Base-by-base conservation (phyloP, 2,888 invertebrate genomes). In the Drosophila cognata region DNA sequence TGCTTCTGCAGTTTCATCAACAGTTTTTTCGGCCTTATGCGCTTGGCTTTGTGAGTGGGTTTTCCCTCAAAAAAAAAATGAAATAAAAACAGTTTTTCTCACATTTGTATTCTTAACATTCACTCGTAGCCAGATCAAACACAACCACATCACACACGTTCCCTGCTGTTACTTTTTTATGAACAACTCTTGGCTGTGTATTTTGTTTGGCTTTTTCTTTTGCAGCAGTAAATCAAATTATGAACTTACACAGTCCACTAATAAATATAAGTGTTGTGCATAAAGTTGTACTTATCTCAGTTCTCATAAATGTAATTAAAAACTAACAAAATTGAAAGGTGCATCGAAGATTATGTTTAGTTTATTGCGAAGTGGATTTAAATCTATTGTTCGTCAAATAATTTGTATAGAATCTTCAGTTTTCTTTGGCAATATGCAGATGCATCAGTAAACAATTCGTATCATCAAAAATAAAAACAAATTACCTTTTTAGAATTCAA, bases 401-500 rank as follows among this genome's bases (percentile, higher is more conserved):
- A 36, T 36, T n/a, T 52, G 7, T 29, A 35, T 25, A 7, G 21
- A 41, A 50, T 68, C 11, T 31, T 43, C 16, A 31, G 41, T 31
- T 13, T 29, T 51, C 28, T 18, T 38, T 13, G 21, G 18, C 33
- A 31, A 50, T 28, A 51, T 51, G 55, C 36, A 57, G 35, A 38
- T 61, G 58, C 64, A 48, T 48, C 41, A 36, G 53, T 46, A 43
- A 61, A 63, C 69, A 67, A 76, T 67, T 64, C 58, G 53, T 50
- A 38, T 28, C 64, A 65, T 75, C 21, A 73, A 77, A 76, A 88
- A 84, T 82, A 77, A 77, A 82, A 82, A 52, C 68, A 77, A 88
- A 88, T 85, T 88, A 68, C 83, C 86, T 67, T 82, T 74, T 88
- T 84, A 77, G 82, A 68, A 88, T 88, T 88, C 85, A 84, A 88